A percentile compares a stretch with the other conserved stretches of the same genome.
These are phyloP conservation scores for Xenus cinereus DNA, from an alignment of 2,113 vertebrate genomes.

Conservation along the genomic window DNA sequence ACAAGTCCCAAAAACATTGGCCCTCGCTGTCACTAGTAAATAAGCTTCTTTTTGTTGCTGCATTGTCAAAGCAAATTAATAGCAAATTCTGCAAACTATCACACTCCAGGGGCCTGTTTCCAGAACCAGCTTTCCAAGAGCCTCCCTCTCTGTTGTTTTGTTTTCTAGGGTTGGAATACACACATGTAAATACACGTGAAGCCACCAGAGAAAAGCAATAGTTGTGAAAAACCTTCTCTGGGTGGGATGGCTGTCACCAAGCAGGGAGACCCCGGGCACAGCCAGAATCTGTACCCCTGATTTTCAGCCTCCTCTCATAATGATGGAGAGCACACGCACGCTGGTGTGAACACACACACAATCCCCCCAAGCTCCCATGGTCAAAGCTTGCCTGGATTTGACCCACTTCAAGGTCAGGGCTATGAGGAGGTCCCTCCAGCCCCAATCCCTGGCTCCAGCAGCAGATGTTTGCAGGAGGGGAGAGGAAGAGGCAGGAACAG, in stretches of 20 bases:
- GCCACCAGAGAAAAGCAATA: background rate
- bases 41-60: background rate
- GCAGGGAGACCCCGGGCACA: background rate
- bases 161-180: background rate
- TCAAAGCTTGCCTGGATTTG: background rate
- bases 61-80: background rate
- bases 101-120: background rate
- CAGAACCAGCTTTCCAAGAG: background rate
- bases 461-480: background rate
- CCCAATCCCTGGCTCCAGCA: background rate
- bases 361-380: background rate
- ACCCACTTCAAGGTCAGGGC: background rate
- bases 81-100: background rate
- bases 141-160: background rate
- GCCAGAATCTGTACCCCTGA: background rate
- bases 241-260: background rate
- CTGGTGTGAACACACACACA: no score
- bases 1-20: background rate
- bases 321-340: rapidly evolving
- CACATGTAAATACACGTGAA: background rate
- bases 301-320: background rate
- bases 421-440: background rate
- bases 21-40: background rate
- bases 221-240: background rate
- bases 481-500: background rate